Base-by-base conservation (phyloP, 2,888 invertebrate species). In the Thereva nobilitata region DNA sequence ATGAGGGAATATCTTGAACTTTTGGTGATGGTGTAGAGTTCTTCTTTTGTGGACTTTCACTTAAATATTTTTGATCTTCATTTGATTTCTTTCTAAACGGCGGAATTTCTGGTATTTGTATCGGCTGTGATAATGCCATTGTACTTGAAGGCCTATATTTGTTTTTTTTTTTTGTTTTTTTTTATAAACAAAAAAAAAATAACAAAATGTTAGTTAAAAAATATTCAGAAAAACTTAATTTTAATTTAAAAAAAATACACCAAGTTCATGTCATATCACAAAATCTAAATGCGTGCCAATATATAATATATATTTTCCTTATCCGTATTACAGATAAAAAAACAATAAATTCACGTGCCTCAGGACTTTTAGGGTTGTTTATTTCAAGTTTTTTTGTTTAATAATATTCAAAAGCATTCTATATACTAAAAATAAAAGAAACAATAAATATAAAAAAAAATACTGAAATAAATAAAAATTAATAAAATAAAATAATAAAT, bases 1-100 rank as follows among this genome's bases (percentile, higher is more conserved):
- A 85, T 34, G 86, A 84, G 64, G 86, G 86, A 72, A 83, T 83
- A 73, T 82, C 82, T 70, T 83, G 77, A 69, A 86, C 82, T 76
- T 79, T 76, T 68, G 76, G 71, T 53, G 64, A 53, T n/a, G 47
- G 47, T n/a, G 34, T 35, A 41, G 38, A 54, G 6, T 41, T 47
- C 9, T 45, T 37, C 40, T 57, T 69, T 47, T 68, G 70, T 56
- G 69, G 67, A 67, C 67, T 69, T 59, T 56, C 68, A 50, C 70
- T 44, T 2, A 9, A 56, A 42, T 49, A 56, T n/a, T 12, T 5
- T 5, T 66, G 57, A 37, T 66, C 66, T 12, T 78, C 79, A 54
- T 70, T 76, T 5, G 79, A 78, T 77, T 76, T 79, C 77, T 75
- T 83, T 74, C 72, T 80, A 74, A 74, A 82, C 68, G 77, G 84